phyloP scores from a whole-genome alignment of 2,888 invertebrate species.

The Slavum lentiscoides region DNA sequence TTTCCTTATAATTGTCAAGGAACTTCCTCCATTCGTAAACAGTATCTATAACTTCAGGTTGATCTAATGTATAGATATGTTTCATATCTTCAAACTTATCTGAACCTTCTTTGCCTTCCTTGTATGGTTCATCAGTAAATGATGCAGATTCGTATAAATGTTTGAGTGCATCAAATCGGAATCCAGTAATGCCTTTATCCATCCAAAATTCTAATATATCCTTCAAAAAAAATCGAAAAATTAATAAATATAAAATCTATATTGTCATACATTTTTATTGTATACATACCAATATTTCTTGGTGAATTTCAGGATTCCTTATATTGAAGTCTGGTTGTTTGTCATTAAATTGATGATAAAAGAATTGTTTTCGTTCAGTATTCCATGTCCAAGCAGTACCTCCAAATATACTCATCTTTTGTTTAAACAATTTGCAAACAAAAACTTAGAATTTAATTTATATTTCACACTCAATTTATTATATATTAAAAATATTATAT shows the following conservation, averaged over 20 bases:
- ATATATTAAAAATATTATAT: too few relatives aligned
- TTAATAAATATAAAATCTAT: background rate
- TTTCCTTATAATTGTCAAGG: background rate
- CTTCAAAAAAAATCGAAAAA: background rate
- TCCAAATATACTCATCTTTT: constrained; percentile 57
- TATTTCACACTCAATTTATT: too few relatives aligned
- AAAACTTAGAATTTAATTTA: too few relatives aligned
- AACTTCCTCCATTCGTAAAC: constrained; percentile 28
- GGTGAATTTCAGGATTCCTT: constrained; percentile 67
- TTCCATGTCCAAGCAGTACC: constrained; percentile 77
- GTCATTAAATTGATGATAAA: constrained; percentile 76
- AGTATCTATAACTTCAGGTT: constrained; percentile 40
- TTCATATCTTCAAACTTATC: background rate
- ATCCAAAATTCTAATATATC: constrained; percentile 52
- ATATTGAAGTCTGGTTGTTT: constrained; percentile 83
- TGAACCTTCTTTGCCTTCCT: background rate
- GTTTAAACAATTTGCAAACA: background rate
- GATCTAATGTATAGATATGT: constrained; percentile 39
- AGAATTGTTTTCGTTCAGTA: constrained; percentile 70
- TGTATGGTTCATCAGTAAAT: constrained; percentile 1
- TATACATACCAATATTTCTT: constrained; percentile 66
- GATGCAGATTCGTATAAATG: constrained; percentile 20
- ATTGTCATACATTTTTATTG: background rate
- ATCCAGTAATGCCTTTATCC: constrained; percentile 43
- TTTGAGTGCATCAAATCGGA: constrained; percentile 34